Evolutionary conservation across 2,113 vertebrate genomes (phyloP).

Genomic region (Vombatus ursinus): DNA sequence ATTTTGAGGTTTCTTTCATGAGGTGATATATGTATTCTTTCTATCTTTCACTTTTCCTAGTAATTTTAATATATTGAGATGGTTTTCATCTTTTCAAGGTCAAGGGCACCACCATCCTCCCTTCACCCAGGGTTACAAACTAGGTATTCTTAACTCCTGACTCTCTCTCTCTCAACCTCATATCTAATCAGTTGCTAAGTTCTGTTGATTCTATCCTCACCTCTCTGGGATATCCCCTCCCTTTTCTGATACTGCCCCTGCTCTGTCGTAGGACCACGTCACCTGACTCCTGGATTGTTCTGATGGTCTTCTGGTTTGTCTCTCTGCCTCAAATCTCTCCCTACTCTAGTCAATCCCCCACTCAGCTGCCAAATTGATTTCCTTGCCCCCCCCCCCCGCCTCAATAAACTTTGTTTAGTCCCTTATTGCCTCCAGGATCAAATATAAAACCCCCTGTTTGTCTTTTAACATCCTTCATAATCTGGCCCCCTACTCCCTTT

Average conservation of each 20-base stretch:
- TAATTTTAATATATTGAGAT: not conserved
- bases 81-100: not conserved
- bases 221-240: no score
- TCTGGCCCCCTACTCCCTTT: no score
- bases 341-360: not conserved
- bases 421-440: not conserved
- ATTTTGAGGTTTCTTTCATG: not conserved
- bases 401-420: no score
- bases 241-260: no score
- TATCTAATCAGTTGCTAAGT: not conserved
- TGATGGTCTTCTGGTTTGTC: no score
- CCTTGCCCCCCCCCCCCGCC: no score
- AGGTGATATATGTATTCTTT: not conserved
- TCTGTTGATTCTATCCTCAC: no score
- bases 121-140: not conserved
- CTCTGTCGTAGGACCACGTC: no score
- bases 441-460: not conserved
- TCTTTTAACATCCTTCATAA: not conserved
- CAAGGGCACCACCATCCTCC: no score
- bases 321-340: no score
- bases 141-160: not conserved
- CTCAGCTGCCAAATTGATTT: not conserved
- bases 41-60: not conserved
- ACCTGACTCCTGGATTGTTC: no score
- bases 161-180: not conserved